Evolutionary conservation across 2,888 invertebrate species (phyloP).

Genomic region (Chrysomela aeneicollis): DNA sequence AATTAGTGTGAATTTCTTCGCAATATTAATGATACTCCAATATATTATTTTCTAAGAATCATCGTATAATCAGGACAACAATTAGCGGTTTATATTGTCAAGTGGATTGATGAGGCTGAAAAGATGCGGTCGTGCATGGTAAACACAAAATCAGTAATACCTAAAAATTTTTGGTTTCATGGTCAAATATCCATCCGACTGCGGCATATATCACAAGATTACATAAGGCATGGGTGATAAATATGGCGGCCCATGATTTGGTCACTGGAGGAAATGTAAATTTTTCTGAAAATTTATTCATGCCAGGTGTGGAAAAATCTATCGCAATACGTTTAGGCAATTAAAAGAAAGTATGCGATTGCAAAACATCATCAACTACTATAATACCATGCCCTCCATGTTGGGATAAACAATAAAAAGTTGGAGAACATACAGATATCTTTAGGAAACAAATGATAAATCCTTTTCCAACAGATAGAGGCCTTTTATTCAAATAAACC

Average conservation of each 20-base stretch:
- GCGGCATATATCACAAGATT: not conserved
- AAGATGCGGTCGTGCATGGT: not conserved
- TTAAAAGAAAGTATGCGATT: constrained; percentile 22
- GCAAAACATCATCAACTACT: constrained; percentile 17
- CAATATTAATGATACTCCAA: too few relatives aligned
- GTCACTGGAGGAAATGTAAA: constrained; percentile 14
- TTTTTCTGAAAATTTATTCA: constrained; percentile 19
- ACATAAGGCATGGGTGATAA: not conserved
- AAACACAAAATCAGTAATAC: not conserved
- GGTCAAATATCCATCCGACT: not conserved
- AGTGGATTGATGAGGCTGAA: too few relatives aligned
- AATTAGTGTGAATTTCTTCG: too few relatives aligned
- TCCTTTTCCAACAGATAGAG: constrained; percentile 11
- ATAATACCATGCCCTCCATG: constrained; percentile 9
- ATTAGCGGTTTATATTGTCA: too few relatives aligned
- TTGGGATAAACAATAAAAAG: constrained; percentile 11
- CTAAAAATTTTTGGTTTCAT: not conserved
- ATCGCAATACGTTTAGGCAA: constrained; percentile 20
- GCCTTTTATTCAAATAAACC: constrained; percentile 18
- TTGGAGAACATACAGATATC: constrained; percentile 13
- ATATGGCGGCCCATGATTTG: constrained; percentile 10
- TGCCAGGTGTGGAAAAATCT: constrained; percentile 20
- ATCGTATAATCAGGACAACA: too few relatives aligned
- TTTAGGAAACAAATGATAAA: constrained; percentile 15
- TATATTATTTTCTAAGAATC: too few relatives aligned